phyloP scores from a whole-genome alignment of 2,888 invertebrate genomes.

The Adelognathus sp. region DNA sequence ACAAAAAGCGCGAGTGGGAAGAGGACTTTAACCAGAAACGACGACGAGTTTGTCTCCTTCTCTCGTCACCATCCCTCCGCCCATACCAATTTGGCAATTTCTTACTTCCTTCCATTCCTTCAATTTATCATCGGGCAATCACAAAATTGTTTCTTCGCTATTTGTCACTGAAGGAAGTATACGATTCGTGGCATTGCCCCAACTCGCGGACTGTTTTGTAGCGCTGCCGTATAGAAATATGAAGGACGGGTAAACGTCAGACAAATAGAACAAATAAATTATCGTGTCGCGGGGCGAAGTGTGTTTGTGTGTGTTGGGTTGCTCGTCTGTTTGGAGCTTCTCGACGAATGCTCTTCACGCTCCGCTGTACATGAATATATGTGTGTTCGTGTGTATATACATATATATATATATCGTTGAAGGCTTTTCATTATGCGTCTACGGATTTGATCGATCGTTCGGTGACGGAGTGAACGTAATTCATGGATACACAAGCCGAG shows the following conservation, averaged over 20 bases:
- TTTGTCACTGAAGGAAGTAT: conserved; percentile 46
- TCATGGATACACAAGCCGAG: conserved; percentile 35
- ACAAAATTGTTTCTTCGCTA: conserved; percentile 54
- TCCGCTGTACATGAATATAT: background rate
- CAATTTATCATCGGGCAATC: conserved; percentile 52
- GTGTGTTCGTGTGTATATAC: background rate
- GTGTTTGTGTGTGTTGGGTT: conserved; percentile 21
- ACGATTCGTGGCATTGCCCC: conserved; percentile 31
- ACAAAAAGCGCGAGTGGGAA: background rate
- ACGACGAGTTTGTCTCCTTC: background rate
- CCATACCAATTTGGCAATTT: conserved; percentile 50
- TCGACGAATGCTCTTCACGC: conserved; percentile 24
- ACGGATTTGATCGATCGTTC: conserved; percentile 46
- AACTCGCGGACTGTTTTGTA: background rate
- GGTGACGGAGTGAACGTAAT: conserved; percentile 38
- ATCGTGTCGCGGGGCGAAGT: conserved; percentile 32
- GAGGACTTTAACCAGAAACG: conserved; percentile 4
- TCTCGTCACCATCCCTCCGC: background rate
- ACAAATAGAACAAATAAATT: conserved; percentile 59
- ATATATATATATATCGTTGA: background rate
- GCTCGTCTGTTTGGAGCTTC: conserved; percentile 25
- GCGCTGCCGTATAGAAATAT: conserved; percentile 1
- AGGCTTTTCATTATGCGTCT: conserved; percentile 14
- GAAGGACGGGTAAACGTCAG: conserved; percentile 35
- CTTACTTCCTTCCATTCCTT: conserved; percentile 9